phyloP scores from a whole-genome alignment of 1,140 invertebrate species.

The Littorina saxatilis region DNA sequence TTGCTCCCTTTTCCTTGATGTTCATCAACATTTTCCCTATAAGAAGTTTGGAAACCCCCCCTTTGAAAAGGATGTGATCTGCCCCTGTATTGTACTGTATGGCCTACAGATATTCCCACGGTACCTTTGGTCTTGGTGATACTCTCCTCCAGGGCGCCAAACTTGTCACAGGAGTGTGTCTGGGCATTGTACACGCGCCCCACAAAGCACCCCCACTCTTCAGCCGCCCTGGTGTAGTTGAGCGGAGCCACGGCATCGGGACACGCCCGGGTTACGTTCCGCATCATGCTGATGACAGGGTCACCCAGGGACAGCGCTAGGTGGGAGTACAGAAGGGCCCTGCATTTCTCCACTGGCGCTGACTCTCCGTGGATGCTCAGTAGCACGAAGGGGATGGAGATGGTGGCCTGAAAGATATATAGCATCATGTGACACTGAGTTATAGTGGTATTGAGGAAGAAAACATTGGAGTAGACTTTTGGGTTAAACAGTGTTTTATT shows the following conservation, averaged over 20 bases:
- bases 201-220: slow-evolving; percentile 24
- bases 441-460: no score
- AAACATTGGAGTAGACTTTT: no score
- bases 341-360: slow-evolving; percentile 28
- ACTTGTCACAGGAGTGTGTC: slow-evolving; percentile 24
- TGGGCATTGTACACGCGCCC: slow-evolving; percentile 27
- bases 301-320: not conserved
- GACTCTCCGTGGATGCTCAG: slow-evolving; percentile 25
- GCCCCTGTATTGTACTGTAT: no score
- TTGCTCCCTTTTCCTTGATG: no score
- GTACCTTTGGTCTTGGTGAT: slow-evolving; percentile 26
- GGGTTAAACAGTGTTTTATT: no score
- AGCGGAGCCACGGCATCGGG: not conserved
- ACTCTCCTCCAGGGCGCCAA: slow-evolving; percentile 11
- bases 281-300: slow-evolving; percentile 9
- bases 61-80: no score
- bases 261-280: slow-evolving; percentile 8
- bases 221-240: slow-evolving; percentile 17
- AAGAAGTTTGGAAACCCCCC: no score
- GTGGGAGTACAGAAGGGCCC: not conserved
- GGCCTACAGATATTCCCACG: no score
- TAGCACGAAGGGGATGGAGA: slow-evolving; percentile 38
- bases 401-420: slow-evolving; percentile 26
- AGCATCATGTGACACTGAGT: no score
- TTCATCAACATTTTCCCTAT: no score